These are phyloP conservation scores for Mya arenaria DNA, from an alignment of 1,140 invertebrate species.

Conservation along the genomic window DNA sequence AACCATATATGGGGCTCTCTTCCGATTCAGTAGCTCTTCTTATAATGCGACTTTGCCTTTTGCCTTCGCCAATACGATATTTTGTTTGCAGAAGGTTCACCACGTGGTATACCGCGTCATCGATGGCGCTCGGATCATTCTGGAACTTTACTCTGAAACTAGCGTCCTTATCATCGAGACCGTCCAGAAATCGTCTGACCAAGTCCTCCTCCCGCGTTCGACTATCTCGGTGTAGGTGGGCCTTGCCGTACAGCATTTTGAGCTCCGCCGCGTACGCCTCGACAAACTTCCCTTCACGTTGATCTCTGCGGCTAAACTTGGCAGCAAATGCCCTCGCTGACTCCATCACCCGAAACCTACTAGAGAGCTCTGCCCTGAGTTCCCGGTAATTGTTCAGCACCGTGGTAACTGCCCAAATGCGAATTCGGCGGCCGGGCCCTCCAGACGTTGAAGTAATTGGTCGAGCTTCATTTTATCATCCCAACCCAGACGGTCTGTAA, in stretches of 20 bases:
- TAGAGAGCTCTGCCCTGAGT: not conserved
- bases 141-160: slow-evolving; percentile 8
- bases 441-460: not conserved
- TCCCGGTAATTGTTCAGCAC: not conserved
- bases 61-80: not conserved
- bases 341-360: slow-evolving; percentile 10
- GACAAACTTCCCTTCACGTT: not conserved
- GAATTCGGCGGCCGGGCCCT: slow-evolving; percentile 2
- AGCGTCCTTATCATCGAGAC: not conserved
- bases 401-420: slow-evolving; percentile 12
- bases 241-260: slow-evolving; percentile 19
- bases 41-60: not conserved
- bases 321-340: slow-evolving; percentile 3
- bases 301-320: slow-evolving; percentile 18
- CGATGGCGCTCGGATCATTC: slow-evolving; percentile 1
- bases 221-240: not conserved
- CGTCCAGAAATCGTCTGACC: slow-evolving; percentile 19
- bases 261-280: slow-evolving; percentile 17
- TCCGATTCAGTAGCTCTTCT: not conserved
- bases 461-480: not conserved
- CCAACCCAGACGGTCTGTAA: not conserved
- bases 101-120: slow-evolving; percentile 30
- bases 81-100: slow-evolving; percentile 14
- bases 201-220: not conserved
- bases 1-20: too few relatives aligned